Conservation (phyloP, 2,113 vertebrate genomes). For the Ivindomyrus marchei region DNA sequence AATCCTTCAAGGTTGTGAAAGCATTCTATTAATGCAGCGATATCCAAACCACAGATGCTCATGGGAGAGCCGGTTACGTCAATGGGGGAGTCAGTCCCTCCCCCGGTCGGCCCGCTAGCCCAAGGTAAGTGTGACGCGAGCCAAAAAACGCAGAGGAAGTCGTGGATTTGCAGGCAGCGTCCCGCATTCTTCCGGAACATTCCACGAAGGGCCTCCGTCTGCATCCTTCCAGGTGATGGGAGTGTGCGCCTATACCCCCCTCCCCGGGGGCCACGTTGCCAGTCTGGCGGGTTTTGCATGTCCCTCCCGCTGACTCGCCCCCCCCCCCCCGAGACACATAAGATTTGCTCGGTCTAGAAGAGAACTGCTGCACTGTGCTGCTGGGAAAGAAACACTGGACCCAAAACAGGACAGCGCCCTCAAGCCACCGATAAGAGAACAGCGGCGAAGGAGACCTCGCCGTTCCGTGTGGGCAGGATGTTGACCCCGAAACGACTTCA, state of each 20-base stretch:
- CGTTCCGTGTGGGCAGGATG: no score
- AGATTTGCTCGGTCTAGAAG: neutral
- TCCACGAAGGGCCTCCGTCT: neutral
- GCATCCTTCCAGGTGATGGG: neutral
- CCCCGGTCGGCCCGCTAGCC: constrained; percentile 32
- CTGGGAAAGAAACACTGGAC: neutral
- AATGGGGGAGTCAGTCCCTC: constrained; percentile 22
- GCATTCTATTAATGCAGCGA: constrained; percentile 23
- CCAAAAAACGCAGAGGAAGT: constrained; percentile 24
- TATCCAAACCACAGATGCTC: constrained; percentile 13
- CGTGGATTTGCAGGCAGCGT: neutral
- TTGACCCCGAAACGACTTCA: neutral
- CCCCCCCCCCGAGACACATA: neutral
- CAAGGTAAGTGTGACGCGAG: neutral
- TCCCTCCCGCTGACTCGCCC: neutral
- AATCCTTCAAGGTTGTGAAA: constrained; percentile 16
- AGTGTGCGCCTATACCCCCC: neutral
- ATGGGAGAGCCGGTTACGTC: constrained; percentile 20
- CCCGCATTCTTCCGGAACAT: neutral
- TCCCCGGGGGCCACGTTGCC: neutral
- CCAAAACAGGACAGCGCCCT: neutral
- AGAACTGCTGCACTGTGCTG: neutral
- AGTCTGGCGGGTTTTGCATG: neutral
- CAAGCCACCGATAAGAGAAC: neutral
- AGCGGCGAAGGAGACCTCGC: neutral